Conservation (phyloP, 2,113 vertebrate genomes). For the Caracal caracal region DNA sequence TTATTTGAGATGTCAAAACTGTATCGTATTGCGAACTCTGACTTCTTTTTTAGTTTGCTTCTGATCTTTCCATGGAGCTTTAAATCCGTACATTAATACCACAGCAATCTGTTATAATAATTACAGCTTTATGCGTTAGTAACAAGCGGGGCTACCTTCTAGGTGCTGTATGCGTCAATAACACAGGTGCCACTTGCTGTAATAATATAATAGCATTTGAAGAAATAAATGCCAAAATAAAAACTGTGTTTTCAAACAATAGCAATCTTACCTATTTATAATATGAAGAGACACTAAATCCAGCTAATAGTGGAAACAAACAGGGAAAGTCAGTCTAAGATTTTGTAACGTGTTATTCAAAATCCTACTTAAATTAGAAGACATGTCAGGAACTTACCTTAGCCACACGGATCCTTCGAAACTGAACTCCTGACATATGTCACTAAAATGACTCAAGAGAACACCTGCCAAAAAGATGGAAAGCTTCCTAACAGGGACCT, state of each 20-base stretch:
- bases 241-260: not conserved
- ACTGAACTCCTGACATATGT: not conserved
- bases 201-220: not conserved
- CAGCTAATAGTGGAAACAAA: not conserved
- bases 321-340: not conserved
- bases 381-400: not conserved
- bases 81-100: not conserved
- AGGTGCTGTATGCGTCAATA: not conserved
- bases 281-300: conserved; percentile 2
- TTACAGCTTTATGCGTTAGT: not conserved
- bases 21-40: not conserved
- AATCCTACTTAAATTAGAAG: not conserved
- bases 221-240: conserved; percentile 10
- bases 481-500: not conserved
- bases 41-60: not conserved
- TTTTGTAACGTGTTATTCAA: conserved; percentile 30
- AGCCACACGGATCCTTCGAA: not conserved
- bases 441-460: not conserved
- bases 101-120: not conserved
- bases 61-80: not conserved
- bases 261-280: not conserved
- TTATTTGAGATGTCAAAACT: not conserved
- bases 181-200: not conserved
- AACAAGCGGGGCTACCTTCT: not conserved
- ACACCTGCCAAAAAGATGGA: not conserved